Base-by-base conservation (phyloP, 2,888 invertebrate species). In the Gasteruption jaculator region DNA sequence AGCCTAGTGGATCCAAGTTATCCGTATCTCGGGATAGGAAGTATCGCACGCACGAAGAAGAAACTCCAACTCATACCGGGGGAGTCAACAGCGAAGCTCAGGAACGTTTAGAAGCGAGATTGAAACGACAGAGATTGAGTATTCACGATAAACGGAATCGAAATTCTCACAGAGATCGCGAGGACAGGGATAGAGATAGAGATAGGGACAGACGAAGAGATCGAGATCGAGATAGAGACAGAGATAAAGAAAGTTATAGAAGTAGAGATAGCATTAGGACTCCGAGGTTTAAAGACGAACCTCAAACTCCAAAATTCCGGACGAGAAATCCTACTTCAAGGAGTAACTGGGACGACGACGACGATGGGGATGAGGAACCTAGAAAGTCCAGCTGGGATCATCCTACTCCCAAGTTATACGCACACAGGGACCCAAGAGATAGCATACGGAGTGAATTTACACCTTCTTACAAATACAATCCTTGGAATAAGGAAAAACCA, bases 1-100 rank as follows among this genome's bases (percentile, higher is more conserved):
- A 64, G 8, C 41, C 54, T 2, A 41, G 58, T 56, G 46, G 58
- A 43, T 45, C 69, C 55, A 11, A 56, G 61, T 58, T 41, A 25
- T 42, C 49, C 0, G 60, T 62, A 1, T 49, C 52, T 7, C 71
- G 61, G 34, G 65, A 63, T 38, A 76, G 87, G 32, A 84, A 88
- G 65, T 89, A 93, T 61, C 79, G 95, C 33, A 77, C 81, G 34
- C 77, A 83, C 8, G 80, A 84, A 56, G 85, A 86, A 58, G 95
- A 96, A 73, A 95, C 95, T 0, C 96, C 96, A 0, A 89, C 94
- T 0, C 84, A 95, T 61, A 92, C 94, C 0, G 95, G 94, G 4
- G 95, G 95, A 4, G 86, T 95, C 15, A 88, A 88, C 19, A 81
- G 82, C 41, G 82, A 83, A 63, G 90, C 88, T 0, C 76, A 83